phyloP scores from a whole-genome alignment of 2,888 invertebrate genomes.

The Xylota sylvarum region DNA sequence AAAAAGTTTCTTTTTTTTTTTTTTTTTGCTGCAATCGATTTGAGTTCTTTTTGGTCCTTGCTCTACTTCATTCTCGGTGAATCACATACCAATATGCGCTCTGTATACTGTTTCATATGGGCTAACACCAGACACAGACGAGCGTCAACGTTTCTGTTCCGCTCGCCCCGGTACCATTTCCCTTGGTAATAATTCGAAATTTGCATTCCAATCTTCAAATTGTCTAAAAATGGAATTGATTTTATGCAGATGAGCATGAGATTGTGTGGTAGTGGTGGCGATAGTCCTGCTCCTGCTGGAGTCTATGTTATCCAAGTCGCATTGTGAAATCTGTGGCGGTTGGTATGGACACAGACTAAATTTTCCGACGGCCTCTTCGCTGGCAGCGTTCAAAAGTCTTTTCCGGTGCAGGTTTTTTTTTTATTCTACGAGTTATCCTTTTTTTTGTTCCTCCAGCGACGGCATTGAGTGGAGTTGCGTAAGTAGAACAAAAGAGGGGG shows the following conservation, averaged over 20 bases:
- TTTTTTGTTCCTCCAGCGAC: not conserved
- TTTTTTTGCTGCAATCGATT: slow-evolving; percentile 64
- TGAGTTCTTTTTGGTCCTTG: slow-evolving; percentile 48
- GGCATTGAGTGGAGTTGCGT: slow-evolving; percentile 18
- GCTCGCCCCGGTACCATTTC: slow-evolving; percentile 74
- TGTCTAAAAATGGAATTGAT: slow-evolving; percentile 85
- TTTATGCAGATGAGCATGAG: slow-evolving; percentile 85
- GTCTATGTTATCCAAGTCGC: slow-evolving; percentile 28
- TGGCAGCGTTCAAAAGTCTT: slow-evolving; percentile 60
- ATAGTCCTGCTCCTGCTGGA: slow-evolving; percentile 8
- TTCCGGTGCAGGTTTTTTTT: slow-evolving; percentile 27
- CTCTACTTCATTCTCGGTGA: slow-evolving; percentile 57
- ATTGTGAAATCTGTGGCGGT: slow-evolving; percentile 59
- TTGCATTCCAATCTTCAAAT: slow-evolving; percentile 85
- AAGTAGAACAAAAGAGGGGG: slow-evolving; percentile 23
- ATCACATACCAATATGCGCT: slow-evolving; percentile 53
- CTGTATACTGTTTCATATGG: slow-evolving; percentile 59
- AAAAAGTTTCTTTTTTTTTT: slow-evolving; percentile 78
- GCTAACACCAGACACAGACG: slow-evolving; percentile 52
- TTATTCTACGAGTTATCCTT: slow-evolving; percentile 2
- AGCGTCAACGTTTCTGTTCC: slow-evolving; percentile 38
- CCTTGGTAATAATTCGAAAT: slow-evolving; percentile 84
- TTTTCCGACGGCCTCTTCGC: slow-evolving; percentile 61
- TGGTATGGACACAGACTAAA: slow-evolving; percentile 60
- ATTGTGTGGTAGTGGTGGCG: slow-evolving; percentile 40